Base-by-base conservation (phyloP, 2,797 vertebrate genomes). In the Anniella stebbinsi region DNA sequence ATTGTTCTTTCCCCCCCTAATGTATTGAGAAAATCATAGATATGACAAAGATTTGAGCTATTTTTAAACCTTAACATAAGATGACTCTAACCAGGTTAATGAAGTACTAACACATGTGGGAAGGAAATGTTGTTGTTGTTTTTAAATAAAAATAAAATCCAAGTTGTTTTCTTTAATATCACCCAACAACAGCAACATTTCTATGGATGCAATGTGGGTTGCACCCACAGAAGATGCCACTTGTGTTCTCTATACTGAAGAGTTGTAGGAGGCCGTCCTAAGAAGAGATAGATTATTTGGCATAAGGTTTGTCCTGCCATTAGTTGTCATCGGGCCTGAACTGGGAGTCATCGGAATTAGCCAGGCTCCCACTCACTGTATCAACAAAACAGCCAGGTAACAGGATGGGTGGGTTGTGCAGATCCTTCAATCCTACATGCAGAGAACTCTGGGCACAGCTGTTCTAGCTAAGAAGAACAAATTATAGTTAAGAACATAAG, bases 1-100 rank as follows among this genome's bases (percentile, higher is more conserved):
- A 95, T 95, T 94, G 89, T 93, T 84, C 84, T 82, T 95, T 95
- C 96, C 15, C 15, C 15, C 15, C 80, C 69, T 48, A 91, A 94
- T 89, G 80, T 92, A 83, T 84, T 95, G 89, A 80, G 38, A 72
- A 81, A 90, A 82, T 90, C 94, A 90, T 73, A 84, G 60, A 80
- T 91, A 18, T 48, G 84, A 93, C 77, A 80, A 87, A 63, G 84
- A 90, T 80, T 80, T 78, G 87, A 83, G 57, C 75, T 93, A 93
- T 93, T 84, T 80, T 91, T 95, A 93, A 89, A 81, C 77, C 18
- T 25, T 91, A 92, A 83, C 5, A 23, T 54, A 91, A 80, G 33
- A 6, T 1, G 87, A 87, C 70, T 70, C 11, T 41, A n/a, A 76
- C 41, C 80, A 70, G 18, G 77, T 91, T 91, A 90, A 92, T 80